phyloP scores from a whole-genome alignment of 2,113 vertebrate species.

The Dromas ardeola region DNA sequence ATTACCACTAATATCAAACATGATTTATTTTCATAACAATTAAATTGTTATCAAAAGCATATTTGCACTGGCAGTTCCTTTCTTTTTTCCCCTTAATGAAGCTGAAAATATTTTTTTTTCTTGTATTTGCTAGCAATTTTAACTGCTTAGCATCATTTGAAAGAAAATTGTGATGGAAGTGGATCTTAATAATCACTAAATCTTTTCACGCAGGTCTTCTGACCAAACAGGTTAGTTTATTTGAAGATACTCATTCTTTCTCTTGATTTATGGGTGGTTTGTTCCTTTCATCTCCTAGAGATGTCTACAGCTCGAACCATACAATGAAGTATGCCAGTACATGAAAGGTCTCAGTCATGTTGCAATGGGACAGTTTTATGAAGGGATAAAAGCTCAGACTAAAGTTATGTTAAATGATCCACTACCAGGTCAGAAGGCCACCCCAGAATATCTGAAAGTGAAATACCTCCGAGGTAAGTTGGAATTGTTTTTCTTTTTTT shows the following conservation, averaged over 20 bases:
- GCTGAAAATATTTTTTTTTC: background rate
- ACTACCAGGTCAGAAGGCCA: constrained; percentile 94
- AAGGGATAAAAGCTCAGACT: constrained; percentile 98
- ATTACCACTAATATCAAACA: background rate
- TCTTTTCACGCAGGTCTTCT: background rate
- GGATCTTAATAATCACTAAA: background rate
- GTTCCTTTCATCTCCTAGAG: constrained; percentile 73
- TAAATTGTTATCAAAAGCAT: background rate
- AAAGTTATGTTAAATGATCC: constrained; percentile 98
- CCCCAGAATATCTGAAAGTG: constrained; percentile 96
- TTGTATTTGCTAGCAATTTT: background rate
- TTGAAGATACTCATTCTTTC: background rate
- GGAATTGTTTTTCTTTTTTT: background rate
- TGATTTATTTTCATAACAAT: background rate
- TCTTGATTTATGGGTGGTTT: background rate
- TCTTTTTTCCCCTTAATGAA: background rate
- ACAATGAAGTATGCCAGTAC: constrained; percentile 98
- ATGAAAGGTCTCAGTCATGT: constrained; percentile 98
- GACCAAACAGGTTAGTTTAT: background rate
- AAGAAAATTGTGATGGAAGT: background rate
- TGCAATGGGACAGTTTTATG: constrained; percentile 97
- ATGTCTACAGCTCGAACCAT: constrained; percentile 93
- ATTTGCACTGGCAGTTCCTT: background rate
- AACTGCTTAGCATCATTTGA: background rate
- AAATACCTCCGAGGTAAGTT: constrained; percentile 94